Base-by-base conservation (phyloP, 2,113 vertebrate species). In the Burhinus bistriatus region DNA sequence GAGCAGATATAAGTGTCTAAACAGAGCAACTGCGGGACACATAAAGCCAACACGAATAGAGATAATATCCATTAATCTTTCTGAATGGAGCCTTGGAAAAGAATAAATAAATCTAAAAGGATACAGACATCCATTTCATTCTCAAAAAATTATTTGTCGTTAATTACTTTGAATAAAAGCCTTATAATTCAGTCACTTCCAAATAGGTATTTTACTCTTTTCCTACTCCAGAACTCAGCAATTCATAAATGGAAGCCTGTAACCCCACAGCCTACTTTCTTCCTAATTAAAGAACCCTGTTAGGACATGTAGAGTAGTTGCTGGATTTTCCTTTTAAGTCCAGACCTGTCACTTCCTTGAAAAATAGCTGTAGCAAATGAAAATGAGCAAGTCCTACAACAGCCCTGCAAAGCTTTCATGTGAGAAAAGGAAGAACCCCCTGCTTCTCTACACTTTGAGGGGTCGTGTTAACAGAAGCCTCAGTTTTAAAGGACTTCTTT, bases 341-440 rank as follows among this genome's bases (percentile, higher is more conserved):
- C 73, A 57, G 80, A 84, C 44, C 73, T 95, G 89, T 84, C 72
- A 78, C 65, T 84, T 89, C 73, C 73, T 91, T 82, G 57, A 92
- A 65, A 95, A 95, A 69, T 78, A 95, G 84, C 70, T 57, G 42
- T 23, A 84, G 59, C 83, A 84, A 93, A 82, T 0, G 1, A 82
- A 90, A 92, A 71, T 0, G 17, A 79, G n/a, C 36, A 55, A 65
- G 21, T 38, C 34, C 64, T 93, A 15, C 0, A 32, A 52, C 23
- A 64, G 65, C 21, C 36, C 38, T 47, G 49, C 61, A 62, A 83
- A 52, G 12, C 52, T 62, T 57, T 64, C 25, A 9, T 0, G 5
- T 9, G 59, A 32, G 23, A 17, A 49, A 61, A 70, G 34, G 32
- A 38, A 55, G 62, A 58, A 15, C 1, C 3, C n/a, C 55, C 15